Evolutionary conservation across 2,797 vertebrate species (phyloP).

Genomic region (Lateolabrax maculatus): DNA sequence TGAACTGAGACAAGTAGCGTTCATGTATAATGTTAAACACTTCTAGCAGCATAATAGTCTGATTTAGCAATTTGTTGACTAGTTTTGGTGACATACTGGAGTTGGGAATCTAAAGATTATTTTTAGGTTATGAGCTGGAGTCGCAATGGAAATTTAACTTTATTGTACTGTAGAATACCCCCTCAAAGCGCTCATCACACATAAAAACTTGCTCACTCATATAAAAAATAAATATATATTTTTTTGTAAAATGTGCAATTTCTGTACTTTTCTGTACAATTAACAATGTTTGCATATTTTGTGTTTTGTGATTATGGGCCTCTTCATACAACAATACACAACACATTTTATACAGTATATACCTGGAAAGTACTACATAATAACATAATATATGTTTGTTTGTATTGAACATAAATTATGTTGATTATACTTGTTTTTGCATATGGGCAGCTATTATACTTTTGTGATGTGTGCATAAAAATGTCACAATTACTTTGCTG

Average conservation of each 20-base stretch:
- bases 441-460: not conserved
- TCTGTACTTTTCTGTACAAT: not conserved
- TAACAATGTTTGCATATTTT: not conserved
- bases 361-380: not conserved
- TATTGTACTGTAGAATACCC: not conserved
- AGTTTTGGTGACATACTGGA: not conserved
- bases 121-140: not conserved
- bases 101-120: not conserved
- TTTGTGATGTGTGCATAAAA: not conserved
- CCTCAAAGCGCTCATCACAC: not conserved
- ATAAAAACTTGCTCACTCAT: not conserved
- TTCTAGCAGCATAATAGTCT: not conserved
- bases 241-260: not conserved
- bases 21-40: too few relatives aligned
- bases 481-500: not conserved
- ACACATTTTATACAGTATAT: not conserved
- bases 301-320: not conserved
- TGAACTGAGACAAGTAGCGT: too few relatives aligned
- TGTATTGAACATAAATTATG: too few relatives aligned
- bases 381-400: not conserved
- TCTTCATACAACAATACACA: too few relatives aligned
- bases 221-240: not conserved
- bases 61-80: not conserved
- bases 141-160: not conserved
- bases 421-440: not conserved